Conservation (phyloP, 1,140 invertebrate genomes). For the Drosophila truncata region DNA sequence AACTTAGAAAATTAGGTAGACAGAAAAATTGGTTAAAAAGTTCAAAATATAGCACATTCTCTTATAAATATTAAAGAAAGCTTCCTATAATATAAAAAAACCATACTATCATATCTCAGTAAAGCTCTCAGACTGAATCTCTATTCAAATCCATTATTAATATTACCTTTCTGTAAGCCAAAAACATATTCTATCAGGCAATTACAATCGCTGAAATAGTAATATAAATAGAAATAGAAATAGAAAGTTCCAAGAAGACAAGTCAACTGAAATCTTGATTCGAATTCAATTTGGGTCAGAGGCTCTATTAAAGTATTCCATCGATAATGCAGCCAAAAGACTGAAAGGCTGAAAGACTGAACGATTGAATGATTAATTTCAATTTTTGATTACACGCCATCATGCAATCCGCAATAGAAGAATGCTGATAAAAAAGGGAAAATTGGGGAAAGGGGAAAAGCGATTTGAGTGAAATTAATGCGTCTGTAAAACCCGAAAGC, state of each 20-base stretch:
- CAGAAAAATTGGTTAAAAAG: too few species aligned
- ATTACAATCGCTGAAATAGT: constrained; percentile 5
- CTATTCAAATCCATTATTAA: background rate
- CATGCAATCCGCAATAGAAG: constrained; percentile 54
- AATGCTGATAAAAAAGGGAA: background rate
- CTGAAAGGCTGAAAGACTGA: background rate
- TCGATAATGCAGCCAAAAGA: constrained; percentile 20
- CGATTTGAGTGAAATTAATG: constrained; percentile 37
- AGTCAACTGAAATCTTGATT: constrained; percentile 1
- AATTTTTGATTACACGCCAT: constrained; percentile 58
- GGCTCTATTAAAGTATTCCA: constrained; percentile 4
- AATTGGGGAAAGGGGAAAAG: background rate
- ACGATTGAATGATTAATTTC: constrained; percentile 67
- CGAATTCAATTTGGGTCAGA: constrained; percentile 7
- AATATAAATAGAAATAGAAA: constrained; percentile 1
- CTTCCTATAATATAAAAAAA: too few species aligned
- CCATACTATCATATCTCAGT: too few species aligned
- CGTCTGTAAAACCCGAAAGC: constrained; percentile 9
- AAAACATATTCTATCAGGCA: background rate
- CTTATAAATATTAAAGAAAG: background rate
- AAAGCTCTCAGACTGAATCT: background rate
- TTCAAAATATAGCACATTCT: too few species aligned
- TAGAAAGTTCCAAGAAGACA: constrained; percentile 3
- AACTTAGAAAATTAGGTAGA: background rate
- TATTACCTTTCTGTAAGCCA: background rate